phyloP scores from a whole-genome alignment of 2,113 vertebrate species.

The Chloropsis hardwickii region DNA sequence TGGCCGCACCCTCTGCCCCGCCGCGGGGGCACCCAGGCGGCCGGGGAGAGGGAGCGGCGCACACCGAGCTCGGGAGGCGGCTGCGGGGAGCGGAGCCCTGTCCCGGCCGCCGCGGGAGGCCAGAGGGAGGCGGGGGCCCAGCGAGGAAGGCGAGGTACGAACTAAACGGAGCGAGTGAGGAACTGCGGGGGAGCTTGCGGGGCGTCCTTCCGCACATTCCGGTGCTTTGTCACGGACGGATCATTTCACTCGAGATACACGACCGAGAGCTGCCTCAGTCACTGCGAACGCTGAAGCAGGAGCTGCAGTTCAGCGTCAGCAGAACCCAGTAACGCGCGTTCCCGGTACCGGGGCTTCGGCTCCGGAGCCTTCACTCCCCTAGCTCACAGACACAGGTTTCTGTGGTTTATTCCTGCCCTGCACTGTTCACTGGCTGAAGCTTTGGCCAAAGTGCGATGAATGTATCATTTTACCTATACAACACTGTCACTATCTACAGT shows the following conservation, averaged over 20 bases:
- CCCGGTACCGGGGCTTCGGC: neutral
- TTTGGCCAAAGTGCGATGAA: neutral
- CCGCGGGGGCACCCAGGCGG: neutral
- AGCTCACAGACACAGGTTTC: neutral
- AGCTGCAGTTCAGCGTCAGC: neutral
- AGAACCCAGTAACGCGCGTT: neutral
- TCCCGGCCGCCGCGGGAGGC: neutral
- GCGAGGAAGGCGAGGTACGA: neutral
- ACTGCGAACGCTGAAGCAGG: neutral
- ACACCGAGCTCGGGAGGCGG: neutral
- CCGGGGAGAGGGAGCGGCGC: neutral
- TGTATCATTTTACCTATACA: neutral
- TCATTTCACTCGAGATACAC: neutral
- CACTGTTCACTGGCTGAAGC: neutral
- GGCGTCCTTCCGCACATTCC: neutral
- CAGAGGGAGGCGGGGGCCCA: neutral
- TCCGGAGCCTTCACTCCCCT: neutral
- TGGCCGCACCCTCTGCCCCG: neutral
- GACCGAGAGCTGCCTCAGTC: neutral
- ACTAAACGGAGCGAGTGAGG: neutral
- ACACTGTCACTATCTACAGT: neutral
- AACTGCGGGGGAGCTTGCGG: neutral
- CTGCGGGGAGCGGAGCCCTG: neutral
- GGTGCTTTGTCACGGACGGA: neutral
- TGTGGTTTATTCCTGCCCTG: neutral